phyloP scores from a whole-genome alignment of 2,797 vertebrate species.

The Acridotheres tristis region DNA sequence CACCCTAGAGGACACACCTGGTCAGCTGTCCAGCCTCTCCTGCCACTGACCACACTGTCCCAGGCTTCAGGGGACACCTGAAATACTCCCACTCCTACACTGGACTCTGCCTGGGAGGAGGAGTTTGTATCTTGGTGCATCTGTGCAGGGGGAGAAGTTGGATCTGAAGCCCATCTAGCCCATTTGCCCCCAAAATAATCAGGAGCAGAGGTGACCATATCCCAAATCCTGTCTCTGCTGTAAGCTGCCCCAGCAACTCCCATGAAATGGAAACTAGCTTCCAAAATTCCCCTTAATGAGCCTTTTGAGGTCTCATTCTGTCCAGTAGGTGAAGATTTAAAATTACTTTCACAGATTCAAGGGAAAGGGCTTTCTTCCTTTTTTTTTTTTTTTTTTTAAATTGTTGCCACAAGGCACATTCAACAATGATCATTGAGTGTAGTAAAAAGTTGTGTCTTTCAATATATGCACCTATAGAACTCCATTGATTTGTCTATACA shows the following conservation, averaged over 20 bases:
- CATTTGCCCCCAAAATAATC: not conserved
- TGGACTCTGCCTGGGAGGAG: not conserved
- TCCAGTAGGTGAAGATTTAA: not conserved
- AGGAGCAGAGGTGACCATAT: rapidly evolving
- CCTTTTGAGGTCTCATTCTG: not conserved
- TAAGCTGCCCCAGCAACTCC: not conserved
- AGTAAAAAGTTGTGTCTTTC: not conserved
- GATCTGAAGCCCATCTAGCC: not conserved
- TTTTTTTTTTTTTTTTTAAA: not conserved
- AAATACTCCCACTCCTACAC: not conserved
- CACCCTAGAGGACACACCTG: not conserved
- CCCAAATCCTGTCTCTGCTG: not conserved
- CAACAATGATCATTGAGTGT: not conserved
- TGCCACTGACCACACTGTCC: not conserved
- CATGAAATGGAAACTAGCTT: not conserved
- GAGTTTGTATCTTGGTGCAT: not conserved
- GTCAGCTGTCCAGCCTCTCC: not conserved
- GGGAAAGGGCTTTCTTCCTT: not conserved
- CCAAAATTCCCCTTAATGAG: not conserved
- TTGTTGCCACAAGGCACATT: not conserved
- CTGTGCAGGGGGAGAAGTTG: not conserved
- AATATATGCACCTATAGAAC: not conserved
- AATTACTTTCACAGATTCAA: not conserved
- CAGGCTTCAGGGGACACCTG: not conserved
- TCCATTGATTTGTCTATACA: not conserved